These are phyloP conservation scores for Ovis canadensis DNA, from an alignment of 2,113 vertebrate genomes.

Conservation along the genomic window DNA sequence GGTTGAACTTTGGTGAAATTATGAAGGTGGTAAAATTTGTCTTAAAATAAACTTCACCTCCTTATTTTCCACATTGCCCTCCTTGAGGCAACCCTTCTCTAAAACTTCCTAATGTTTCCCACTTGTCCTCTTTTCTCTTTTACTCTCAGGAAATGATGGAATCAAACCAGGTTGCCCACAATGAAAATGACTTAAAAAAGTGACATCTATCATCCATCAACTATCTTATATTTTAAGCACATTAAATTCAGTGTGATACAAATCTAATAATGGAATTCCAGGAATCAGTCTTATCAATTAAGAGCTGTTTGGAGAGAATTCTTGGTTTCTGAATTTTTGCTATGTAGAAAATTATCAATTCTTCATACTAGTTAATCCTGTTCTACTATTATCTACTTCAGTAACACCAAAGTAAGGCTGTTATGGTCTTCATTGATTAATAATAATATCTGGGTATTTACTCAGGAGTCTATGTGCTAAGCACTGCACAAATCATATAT, in stretches of 20 bases:
- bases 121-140: background rate
- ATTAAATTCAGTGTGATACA: background rate
- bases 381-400: background rate
- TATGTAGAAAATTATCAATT: background rate
- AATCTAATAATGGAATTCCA: background rate
- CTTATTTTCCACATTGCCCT: background rate
- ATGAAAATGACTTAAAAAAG: background rate
- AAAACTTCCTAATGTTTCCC: background rate
- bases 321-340: background rate
- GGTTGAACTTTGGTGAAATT: conserved; percentile 17
- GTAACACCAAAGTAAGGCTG: background rate
- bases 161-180: background rate
- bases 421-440: background rate
- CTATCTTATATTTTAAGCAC: conserved; percentile 1
- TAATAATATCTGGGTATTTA: background rate
- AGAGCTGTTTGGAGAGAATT: background rate
- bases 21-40: background rate
- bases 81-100: background rate
- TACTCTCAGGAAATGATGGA: background rate
- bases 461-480: background rate
- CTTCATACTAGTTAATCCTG: background rate
- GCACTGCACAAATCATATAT: background rate
- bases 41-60: background rate
- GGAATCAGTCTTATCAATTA: background rate
- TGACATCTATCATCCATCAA: background rate